These are phyloP conservation scores for Tetragnatha versicolor DNA, from an alignment of 1,140 invertebrate species.

Conservation along the genomic window DNA sequence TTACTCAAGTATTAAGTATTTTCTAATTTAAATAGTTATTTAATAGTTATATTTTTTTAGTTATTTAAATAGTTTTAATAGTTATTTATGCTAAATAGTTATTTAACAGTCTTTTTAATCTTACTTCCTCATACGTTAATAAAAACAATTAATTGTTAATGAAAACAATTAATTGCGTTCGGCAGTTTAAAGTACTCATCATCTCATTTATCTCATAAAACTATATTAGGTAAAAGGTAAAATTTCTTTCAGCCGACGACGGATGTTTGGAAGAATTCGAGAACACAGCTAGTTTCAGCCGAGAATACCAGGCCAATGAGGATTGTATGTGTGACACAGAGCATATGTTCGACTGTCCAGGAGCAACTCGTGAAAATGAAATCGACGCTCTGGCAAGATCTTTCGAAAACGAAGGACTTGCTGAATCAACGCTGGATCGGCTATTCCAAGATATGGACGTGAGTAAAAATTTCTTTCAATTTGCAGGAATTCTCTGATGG, in stretches of 20 bases:
- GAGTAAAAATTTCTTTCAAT: background rate
- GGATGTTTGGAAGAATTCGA: conserved; percentile 92
- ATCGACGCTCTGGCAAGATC: conserved; percentile 64
- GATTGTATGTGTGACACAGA: conserved; percentile 98
- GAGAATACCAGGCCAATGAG: conserved; percentile 90
- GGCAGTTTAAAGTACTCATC: background rate
- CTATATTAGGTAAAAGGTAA: background rate
- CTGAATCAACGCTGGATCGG: conserved; percentile 60
- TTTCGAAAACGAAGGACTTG: conserved; percentile 60
- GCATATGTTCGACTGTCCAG: conserved; percentile 95
- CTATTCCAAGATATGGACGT: conserved; percentile 59
- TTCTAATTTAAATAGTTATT: too few relatives aligned
- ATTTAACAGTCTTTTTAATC: too few relatives aligned
- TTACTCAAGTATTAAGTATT: too few relatives aligned
- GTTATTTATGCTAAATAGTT: too few relatives aligned
- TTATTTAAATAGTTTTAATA: too few relatives aligned
- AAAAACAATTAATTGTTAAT: background rate
- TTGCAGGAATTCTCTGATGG: too few relatives aligned
- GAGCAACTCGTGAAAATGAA: conserved; percentile 62
- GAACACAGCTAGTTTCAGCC: conserved; percentile 94
- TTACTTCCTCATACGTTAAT: background rate
- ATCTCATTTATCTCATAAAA: background rate
- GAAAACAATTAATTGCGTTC: background rate
- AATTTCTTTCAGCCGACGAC: conserved; percentile 71
- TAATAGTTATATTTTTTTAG: too few relatives aligned